phyloP scores from a whole-genome alignment of 2,797 vertebrate genomes.

The Tenualosa thibaudeaui region DNA sequence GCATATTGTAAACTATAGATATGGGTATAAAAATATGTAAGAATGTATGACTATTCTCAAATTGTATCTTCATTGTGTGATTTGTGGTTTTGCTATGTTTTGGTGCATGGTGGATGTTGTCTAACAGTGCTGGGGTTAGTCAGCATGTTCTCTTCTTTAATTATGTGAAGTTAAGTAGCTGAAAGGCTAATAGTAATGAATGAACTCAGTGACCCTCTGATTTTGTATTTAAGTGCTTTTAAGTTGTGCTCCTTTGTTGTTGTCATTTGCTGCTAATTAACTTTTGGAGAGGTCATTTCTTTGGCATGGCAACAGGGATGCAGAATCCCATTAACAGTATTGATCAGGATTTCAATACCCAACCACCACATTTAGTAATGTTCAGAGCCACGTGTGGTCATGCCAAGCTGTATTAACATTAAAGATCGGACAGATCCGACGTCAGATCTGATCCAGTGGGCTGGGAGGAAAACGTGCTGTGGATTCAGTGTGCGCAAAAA shows the following conservation, averaged over 20 bases:
- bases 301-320: constrained; percentile 4
- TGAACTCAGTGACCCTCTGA: neutral
- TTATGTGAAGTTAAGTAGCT: neutral
- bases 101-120: neutral
- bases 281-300: neutral
- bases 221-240: neutral
- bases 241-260: neutral
- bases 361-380: too few relatives aligned
- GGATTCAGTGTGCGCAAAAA: too few relatives aligned
- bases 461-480: too few relatives aligned
- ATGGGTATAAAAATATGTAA: too few relatives aligned
- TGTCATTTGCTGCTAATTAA: neutral
- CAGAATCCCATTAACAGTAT: neutral
- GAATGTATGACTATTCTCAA: neutral
- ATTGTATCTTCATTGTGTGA: neutral
- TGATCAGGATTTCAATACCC: too few relatives aligned
- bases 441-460: too few relatives aligned
- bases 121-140: neutral
- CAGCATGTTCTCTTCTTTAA: neutral
- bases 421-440: too few relatives aligned
- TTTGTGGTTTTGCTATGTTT: neutral
- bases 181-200: neutral
- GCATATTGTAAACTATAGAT: too few relatives aligned
- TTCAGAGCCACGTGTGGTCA: too few relatives aligned
- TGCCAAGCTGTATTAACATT: too few relatives aligned